Evolutionary conservation across 2,113 vertebrate genomes (phyloP), one percentile per base, ranked within the genome.

Genomic region (Motacilla tschutschensis): DNA sequence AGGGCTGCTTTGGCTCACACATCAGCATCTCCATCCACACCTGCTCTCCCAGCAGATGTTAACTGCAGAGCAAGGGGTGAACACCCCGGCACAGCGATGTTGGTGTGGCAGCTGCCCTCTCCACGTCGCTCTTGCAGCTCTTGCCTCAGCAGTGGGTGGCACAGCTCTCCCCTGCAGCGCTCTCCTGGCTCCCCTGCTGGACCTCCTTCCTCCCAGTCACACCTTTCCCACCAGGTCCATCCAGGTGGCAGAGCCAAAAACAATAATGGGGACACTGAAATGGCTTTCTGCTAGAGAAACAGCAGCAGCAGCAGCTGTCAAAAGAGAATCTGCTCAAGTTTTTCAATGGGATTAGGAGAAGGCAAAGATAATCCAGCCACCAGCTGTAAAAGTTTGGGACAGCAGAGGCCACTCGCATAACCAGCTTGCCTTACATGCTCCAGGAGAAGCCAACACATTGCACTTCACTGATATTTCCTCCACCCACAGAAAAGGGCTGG

Each of bases 81-180:
- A 57, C 69, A 18, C 0, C 22, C 13, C 70, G 22, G 38, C 74
- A 72, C 29, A 10, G 47, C 1, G 36, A 33, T 7, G 10, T 18
- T 25, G 28, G 21, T 57, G 41, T 8, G 62, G 46, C 17, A 63
- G 5, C 48, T 63, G 50, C 65, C 16, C 53, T 57, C 57, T 74
- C n/a, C 54, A 10, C 3, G 8, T 6, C 2, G 4, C 64, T 72
- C 43, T 16, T 50, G 47, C 20, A 58, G 14, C 54, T 70, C 46
- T 43, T 22, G 29, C 12, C 28, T 58, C 59, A 44, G 55, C 31
- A 33, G 33, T 33, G 33, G 7, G 33, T 1, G 1, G 6, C 31
- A 10, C 0, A 0, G 59, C n/a, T 76, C 79, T 88, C 35, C 47
- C 51, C 54, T 6, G 0, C 4, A 69, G 13, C 16, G 8, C 18